Evolutionary conservation across 2,797 vertebrate species (phyloP).

Genomic region (Ctenochaetus hawaiiensis): DNA sequence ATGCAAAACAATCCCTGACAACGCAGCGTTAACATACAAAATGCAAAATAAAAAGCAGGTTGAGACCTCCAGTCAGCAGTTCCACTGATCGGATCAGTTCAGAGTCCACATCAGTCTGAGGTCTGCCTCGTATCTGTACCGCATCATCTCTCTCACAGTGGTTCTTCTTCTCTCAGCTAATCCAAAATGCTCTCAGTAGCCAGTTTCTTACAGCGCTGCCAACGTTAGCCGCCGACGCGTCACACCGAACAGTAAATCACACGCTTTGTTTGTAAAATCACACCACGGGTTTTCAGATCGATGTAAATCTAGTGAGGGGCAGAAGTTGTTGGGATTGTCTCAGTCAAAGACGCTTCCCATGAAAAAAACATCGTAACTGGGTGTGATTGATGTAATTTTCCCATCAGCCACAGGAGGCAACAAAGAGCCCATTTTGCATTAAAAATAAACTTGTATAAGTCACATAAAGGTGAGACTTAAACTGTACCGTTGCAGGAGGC

Average conservation of each 20-base stretch:
- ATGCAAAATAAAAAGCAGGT: constrained; percentile 33
- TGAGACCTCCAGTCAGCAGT: constrained; percentile 38
- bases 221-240: neutral
- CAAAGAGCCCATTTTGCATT: too few species aligned
- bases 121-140: constrained; percentile 41
- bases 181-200: constrained; percentile 7
- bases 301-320: neutral
- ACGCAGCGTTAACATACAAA: constrained; percentile 35
- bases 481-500: too few species aligned
- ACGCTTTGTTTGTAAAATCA: neutral
- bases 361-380: too few species aligned
- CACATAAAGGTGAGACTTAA: too few species aligned
- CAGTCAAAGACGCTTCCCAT: neutral
- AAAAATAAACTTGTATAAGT: too few species aligned
- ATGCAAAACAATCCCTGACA: constrained; percentile 44
- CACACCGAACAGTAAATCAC: neutral
- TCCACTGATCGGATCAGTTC: constrained; percentile 5
- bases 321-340: neutral
- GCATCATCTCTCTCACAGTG: neutral
- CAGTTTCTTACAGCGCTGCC: neutral
- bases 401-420: too few species aligned
- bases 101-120: constrained; percentile 6
- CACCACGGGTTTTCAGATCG: neutral
- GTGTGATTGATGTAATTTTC: too few species aligned
- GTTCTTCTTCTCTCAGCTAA: neutral